Base-by-base conservation (phyloP, 2,888 invertebrate species). In the Syrphus vitripennis region DNA sequence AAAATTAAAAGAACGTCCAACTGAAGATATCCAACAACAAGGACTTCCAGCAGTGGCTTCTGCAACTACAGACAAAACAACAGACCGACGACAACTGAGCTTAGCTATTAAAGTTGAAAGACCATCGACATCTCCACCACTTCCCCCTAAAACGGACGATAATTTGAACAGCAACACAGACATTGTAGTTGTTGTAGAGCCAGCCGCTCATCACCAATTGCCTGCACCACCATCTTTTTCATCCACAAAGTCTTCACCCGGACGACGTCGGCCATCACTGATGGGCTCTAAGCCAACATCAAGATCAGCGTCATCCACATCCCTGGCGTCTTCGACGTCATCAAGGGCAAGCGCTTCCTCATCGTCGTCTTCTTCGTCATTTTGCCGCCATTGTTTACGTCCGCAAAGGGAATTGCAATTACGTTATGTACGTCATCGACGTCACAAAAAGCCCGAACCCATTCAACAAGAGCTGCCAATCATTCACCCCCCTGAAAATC, bases 361-460 rank as follows among this genome's bases (percentile, higher is more conserved):
- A 70, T 74, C 76, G 57, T 88, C 88, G n/a, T 74, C 87, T 24
- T 88, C 88, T n/a, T 81, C 84, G 3, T 86, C 88, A 57, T 89
- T 90, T 74, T 91, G 91, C 77, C 90, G 92, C 5, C 91, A 92
- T 87, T 91, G 91, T 81, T 88, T 89, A 75, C 90, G 91, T 31
- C 89, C 91, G 48, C 90, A 91, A 80, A 88, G 89, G 55, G 90
- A 91, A 83, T 84, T 90, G 77, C 90, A 89, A 67, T 82, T 90
- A 4, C 89, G 87, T 40, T 89, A 89, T 59, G 55, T 75, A 87
- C 89, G 89, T 71, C 89, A 82, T 50, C 79, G 82, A 31, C 87
- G 83, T 21, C 77, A 74, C 77, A 86, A 86, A 69, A 82, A 86
- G 57, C 34, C 77, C 72, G 80, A 75, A 50, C 19, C 67, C 67